Percentiles rank a stretch among this genome's conserved stretches.
These are phyloP conservation scores for Zaprionus vittiger DNA, from an alignment of 1,140 invertebrate genomes.

Conservation along the genomic window DNA sequence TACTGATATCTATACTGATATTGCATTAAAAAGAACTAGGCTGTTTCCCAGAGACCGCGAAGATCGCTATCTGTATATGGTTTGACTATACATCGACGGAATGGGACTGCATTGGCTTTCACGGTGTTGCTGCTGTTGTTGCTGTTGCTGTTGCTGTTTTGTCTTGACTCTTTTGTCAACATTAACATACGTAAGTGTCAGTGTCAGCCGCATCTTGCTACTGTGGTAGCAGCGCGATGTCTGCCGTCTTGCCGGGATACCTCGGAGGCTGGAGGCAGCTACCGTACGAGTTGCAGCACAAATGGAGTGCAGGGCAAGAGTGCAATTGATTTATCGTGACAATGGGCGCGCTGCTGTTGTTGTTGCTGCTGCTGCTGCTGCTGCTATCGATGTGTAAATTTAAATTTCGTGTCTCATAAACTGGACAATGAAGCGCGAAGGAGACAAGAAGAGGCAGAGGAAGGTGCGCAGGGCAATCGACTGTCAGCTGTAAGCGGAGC, in stretches of 20 bases:
- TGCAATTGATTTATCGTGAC: conserved; percentile 84
- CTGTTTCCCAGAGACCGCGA: too few species aligned
- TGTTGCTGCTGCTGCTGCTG: neutral
- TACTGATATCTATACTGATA: too few species aligned
- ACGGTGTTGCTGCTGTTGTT: conserved; percentile 21
- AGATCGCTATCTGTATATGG: neutral
- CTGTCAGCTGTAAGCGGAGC: conserved; percentile 24
- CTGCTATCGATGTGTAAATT: conserved; percentile 77
- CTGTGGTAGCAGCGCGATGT: conserved; percentile 39
- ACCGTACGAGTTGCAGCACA: conserved; percentile 15
- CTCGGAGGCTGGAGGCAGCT: conserved; percentile 17
- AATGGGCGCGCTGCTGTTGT: conserved; percentile 55
- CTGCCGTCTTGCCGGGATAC: conserved; percentile 1
- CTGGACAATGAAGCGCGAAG: conserved; percentile 60
- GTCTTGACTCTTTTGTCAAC: conserved; percentile 78
- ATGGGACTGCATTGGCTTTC: conserved; percentile 24
- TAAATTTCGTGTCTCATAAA: conserved; percentile 79
- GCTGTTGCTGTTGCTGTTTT: conserved; percentile 46
- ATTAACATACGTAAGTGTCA: conserved; percentile 81
- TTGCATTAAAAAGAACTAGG: too few species aligned
- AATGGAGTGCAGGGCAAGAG: conserved; percentile 54
- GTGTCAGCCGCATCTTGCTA: conserved; percentile 79
- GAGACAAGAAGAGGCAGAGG: neutral
- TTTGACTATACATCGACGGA: neutral
- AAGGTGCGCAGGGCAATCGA: conserved; percentile 11